Evolutionary conservation across 2,113 vertebrate genomes (phyloP).

Genomic region (Stomatorhinus ivindoensis): DNA sequence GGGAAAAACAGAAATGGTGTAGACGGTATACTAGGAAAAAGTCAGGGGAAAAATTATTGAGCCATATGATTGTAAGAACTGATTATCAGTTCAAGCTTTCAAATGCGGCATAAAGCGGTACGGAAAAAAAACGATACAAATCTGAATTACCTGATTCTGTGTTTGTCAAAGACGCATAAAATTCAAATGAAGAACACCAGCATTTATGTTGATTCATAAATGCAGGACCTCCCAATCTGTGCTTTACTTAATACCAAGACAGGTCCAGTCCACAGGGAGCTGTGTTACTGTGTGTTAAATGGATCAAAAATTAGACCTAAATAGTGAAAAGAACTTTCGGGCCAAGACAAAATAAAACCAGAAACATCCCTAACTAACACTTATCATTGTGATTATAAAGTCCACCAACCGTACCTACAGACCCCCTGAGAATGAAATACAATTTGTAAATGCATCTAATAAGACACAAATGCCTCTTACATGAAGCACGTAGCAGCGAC

Average conservation of each 20-base stretch:
- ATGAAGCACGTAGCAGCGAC: background rate
- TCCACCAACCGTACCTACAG: background rate
- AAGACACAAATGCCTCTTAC: background rate
- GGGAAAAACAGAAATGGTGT: too few species aligned
- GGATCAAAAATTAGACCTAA: background rate
- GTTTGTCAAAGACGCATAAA: background rate
- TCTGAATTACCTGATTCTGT: background rate
- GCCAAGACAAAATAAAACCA: background rate
- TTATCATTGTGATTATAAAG: background rate
- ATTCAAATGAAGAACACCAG: background rate
- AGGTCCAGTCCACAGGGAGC: background rate
- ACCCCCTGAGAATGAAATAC: background rate
- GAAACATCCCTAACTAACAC: background rate
- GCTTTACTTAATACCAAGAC: background rate
- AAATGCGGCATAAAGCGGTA: background rate
- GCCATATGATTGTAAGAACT: background rate
- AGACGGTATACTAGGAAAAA: too few species aligned
- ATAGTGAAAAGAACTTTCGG: background rate
- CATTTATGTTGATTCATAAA: background rate
- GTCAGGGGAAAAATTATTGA: background rate
- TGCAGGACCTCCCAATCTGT: background rate
- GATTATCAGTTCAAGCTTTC: background rate
- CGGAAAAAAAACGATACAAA: background rate
- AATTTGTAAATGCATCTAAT: background rate
- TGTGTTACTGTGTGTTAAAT: background rate